Percentiles rank a stretch among this genome's conserved stretches.
Conservation (phyloP, 2,113 vertebrate species). For the Notiomystis cincta region DNA sequence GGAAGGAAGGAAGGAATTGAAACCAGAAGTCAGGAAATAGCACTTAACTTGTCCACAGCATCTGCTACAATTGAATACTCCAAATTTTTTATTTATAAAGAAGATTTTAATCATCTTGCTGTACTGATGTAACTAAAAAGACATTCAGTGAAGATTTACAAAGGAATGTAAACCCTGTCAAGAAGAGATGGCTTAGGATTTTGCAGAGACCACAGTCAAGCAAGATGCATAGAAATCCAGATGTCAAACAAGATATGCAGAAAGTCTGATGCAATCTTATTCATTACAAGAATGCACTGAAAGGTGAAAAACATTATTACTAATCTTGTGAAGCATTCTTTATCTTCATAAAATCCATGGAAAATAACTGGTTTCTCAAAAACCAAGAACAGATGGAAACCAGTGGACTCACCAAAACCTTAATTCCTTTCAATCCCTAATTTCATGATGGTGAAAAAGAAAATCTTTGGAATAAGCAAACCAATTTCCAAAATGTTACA, state of each 20-base stretch:
- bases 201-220: background rate
- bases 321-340: background rate
- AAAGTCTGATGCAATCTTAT: background rate
- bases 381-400: background rate
- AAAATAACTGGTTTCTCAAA: background rate
- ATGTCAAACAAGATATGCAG: background rate
- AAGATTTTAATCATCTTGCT: background rate
- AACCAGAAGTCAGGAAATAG: background rate
- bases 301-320: background rate
- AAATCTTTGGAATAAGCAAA: background rate
- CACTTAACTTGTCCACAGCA: background rate
- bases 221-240: background rate
- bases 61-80: background rate
- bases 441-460: background rate
- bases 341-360: background rate
- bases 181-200: background rate
- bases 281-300: background rate
- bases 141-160: background rate
- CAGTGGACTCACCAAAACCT: background rate
- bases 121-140: background rate
- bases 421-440: background rate
- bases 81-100: background rate
- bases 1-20: background rate
- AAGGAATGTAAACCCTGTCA: background rate
- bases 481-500: background rate